These are phyloP conservation scores for Oreochromis tanganicae DNA, from an alignment of 2,113 vertebrate species.

Conservation along the genomic window DNA sequence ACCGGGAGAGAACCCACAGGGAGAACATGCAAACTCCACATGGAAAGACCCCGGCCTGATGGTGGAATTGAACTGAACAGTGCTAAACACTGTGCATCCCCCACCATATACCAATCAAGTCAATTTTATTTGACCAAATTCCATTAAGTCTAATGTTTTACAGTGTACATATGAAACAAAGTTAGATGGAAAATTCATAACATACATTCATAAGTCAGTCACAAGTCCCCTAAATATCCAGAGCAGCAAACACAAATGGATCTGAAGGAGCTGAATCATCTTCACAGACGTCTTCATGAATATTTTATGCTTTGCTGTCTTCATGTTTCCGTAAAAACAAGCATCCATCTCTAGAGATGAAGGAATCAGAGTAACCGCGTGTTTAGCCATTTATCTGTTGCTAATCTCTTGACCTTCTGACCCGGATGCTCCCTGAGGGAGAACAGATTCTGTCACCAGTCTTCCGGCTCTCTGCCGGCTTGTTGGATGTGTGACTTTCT, in stretches of 20 bases:
- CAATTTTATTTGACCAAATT: too few species aligned
- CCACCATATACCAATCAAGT: too few species aligned
- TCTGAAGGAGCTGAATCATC: neutral
- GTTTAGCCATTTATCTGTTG: too few species aligned
- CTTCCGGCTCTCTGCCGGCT: neutral
- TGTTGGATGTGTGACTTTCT: neutral
- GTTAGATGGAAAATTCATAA: too few species aligned
- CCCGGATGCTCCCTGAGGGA: neutral
- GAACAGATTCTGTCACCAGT: neutral
- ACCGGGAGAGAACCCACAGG: neutral
- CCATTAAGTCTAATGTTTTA: too few species aligned
- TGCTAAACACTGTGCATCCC: too few species aligned
- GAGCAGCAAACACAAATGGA: neutral
- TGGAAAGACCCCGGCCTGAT: neutral
- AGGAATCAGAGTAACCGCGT: neutral
- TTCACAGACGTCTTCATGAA: neutral
- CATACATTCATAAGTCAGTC: too few species aligned
- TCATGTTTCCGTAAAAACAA: neutral
- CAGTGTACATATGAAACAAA: too few species aligned
- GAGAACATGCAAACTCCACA: neutral
- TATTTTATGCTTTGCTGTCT: neutral
- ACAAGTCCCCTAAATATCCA: too few species aligned
- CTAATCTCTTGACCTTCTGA: neutral
- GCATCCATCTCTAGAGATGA: neutral
- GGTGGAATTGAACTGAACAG: too few species aligned